Evolutionary conservation across 2,888 invertebrate genomes (phyloP), one percentile per base, ranked within the genome.

Genomic region (Ichneumoninae sp.): DNA sequence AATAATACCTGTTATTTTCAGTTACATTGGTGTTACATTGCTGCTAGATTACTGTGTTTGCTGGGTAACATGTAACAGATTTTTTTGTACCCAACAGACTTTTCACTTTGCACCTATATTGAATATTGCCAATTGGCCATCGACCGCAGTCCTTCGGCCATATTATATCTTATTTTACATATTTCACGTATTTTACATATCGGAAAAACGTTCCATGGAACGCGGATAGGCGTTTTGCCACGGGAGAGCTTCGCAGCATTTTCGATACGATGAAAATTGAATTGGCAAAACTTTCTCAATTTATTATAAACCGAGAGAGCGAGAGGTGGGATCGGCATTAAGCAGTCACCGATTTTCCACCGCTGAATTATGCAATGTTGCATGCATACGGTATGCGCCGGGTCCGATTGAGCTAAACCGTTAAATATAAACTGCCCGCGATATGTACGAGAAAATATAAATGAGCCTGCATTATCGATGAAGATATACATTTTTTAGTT

Each of bases 241-340:
- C n/a, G 30, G 30, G 26, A 54, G 68, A 57, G 30, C 26, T 68
- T 57, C 26, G n/a, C 13, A 54, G 40, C 75, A 36, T 19, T 75
- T 52, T 13, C 40, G 44, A 54, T 66, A 66, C 13, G 26, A 3
- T 13, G 30, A 68, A 76, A 54, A 44, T 52, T 10, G 4, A 5
- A 4, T n/a, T 22, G 22, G 57, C 19, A 19, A 22, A 76, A 66
- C 26, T 76, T 76, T 76, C 66, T 54, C 66, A 54, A 68, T 76
- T 44, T 30, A 68, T 76, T 54, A 54, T 36, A 33, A 66, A 76
- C n/a, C 40, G 36, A 16, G 33, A 8, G 52, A 52, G 8, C 63
- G 52, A 52, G 8, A 68, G 52, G n/a, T 76, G 26, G 3, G 66
- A 26, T 10, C 10, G 8, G 40, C 52, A 76, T 76, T 76, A 30